phyloP scores from a whole-genome alignment of 2,113 vertebrate species.

The Apistogramma diplotaenia region DNA sequence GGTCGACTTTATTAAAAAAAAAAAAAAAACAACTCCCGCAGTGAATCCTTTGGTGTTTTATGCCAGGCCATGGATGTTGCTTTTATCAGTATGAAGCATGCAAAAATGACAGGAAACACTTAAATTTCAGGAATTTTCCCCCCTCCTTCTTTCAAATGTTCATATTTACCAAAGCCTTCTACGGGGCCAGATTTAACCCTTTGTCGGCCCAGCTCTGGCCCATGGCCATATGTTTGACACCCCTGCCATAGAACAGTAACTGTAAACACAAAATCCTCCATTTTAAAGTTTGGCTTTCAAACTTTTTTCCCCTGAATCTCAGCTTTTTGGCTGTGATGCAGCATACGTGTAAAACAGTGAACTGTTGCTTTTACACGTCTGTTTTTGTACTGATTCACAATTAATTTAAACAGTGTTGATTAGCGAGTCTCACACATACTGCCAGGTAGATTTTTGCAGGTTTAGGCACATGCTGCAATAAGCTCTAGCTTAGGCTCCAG shows the following conservation, averaged over 20 bases:
- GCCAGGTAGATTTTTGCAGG: background rate
- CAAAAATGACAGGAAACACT: background rate
- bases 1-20: no score
- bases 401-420: background rate
- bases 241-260: background rate
- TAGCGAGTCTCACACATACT: background rate
- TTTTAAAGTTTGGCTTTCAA: background rate
- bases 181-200: background rate
- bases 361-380: background rate
- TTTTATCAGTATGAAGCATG: background rate
- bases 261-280: background rate
- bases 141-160: background rate
- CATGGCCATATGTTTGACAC: background rate
- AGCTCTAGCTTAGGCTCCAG: background rate
- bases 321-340: background rate
- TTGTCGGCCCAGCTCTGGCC: accelerated
- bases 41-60: background rate
- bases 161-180: background rate
- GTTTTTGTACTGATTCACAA: background rate
- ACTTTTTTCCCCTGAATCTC: background rate
- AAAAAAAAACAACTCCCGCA: no score
- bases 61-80: background rate
- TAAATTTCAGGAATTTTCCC: background rate
- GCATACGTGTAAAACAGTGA: background rate
- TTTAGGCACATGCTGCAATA: background rate